Evolutionary conservation across 1,140 invertebrate genomes (phyloP).

Genomic region (Pygmarrhopalites habei): DNA sequence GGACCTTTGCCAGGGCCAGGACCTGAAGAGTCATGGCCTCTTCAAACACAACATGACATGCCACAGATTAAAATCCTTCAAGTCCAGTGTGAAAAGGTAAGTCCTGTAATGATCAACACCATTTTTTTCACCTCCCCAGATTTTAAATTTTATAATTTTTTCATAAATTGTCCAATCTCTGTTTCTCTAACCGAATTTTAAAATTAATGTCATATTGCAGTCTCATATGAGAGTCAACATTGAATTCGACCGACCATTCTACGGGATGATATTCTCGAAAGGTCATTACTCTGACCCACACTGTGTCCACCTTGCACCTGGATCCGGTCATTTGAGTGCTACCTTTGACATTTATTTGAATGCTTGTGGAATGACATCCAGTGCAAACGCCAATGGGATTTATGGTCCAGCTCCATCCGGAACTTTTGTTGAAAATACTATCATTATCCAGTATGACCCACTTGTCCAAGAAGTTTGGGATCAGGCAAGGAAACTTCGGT

Average conservation of each 20-base stretch:
- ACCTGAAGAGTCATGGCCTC: slow-evolving; percentile 70
- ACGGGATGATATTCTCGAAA: slow-evolving; percentile 85
- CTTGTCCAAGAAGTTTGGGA: slow-evolving; percentile 73
- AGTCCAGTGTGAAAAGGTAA: slow-evolving; percentile 93
- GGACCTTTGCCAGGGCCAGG: slow-evolving; percentile 39
- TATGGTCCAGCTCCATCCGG: slow-evolving; percentile 73
- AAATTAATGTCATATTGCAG: too few species aligned
- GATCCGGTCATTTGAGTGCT: slow-evolving; percentile 76
- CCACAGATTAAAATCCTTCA: slow-evolving; percentile 85
- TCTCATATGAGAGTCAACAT: slow-evolving; percentile 91
- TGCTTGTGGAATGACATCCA: slow-evolving; percentile 82
- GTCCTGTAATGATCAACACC: too few species aligned
- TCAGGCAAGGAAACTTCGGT: slow-evolving; percentile 67
- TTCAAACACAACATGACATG: slow-evolving; percentile 63
- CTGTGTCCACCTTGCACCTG: slow-evolving; percentile 83
- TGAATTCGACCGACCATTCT: slow-evolving; percentile 88
- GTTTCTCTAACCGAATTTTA: too few species aligned
- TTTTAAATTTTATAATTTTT: too few species aligned
- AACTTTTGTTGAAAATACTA: slow-evolving; percentile 88
- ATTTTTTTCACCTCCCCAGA: too few species aligned
- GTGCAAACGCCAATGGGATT: slow-evolving; percentile 63
- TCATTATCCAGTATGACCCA: slow-evolving; percentile 90
- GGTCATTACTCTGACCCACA: slow-evolving; percentile 72
- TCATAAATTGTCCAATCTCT: too few species aligned
- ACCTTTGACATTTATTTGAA: slow-evolving; percentile 88